Evolutionary conservation across 2,888 invertebrate species (phyloP), one percentile per base, ranked within the genome.

Genomic region (Auanema sp.): DNA sequence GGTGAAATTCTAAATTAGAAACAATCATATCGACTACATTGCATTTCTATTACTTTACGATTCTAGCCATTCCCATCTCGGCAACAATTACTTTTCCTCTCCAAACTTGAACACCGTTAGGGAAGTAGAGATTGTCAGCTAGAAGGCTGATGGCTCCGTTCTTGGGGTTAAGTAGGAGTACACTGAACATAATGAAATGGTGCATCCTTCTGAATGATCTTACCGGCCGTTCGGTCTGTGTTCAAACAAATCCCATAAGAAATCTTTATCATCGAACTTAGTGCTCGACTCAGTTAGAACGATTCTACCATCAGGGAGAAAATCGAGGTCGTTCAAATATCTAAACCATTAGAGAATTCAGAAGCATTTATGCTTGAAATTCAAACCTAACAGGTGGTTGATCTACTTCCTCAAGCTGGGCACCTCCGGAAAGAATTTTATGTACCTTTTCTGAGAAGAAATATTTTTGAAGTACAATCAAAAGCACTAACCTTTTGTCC

Each of bases 161-260:
- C 18, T 58, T 49, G 11, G 71, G 67, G 42, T 75, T 68, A 53
- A 61, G 75, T 8, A 63, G 49, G 2, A 75, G 62, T 21, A 76
- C 55, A 4, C 76, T 68, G 55, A 49, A 60, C 16, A 16, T 41
- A 33, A 4, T 33, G 10, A 14, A 11, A 58, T 14, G 14, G 14
- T 41, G 14, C 40, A 14, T 33, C 12, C n/a, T 2, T 12, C 33
- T 1, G 43, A 24, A 11, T 0, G 12, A 6, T 41, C 56, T 10
- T 14, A 69, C 67, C 67, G 44, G 60, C 74, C 76, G 58, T 76
- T 76, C 2, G 74, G 76, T 47, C 70, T 62, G 55, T 75, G 76
- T 47, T 76, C 74, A 21, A 76, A 58, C 21, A 76, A 50, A 14
- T 76, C 74, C 41, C 57, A 50, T 21, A 76, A 54, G 52, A 50